Evolutionary conservation across 2,888 invertebrate species (phyloP).

Genomic region (Hemistola chrysoprasaria): DNA sequence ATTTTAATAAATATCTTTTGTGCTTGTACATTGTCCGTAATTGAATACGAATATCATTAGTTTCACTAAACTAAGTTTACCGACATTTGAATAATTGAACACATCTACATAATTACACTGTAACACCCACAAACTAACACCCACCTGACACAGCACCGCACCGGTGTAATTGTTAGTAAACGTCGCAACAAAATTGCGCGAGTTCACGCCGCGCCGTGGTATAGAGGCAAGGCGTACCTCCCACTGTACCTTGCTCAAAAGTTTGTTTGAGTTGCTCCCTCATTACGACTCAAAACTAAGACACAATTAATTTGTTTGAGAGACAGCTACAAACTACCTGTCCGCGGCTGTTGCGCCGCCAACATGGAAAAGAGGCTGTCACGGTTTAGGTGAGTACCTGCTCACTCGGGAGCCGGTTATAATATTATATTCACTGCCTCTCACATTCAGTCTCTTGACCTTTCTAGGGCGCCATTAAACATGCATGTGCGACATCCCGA

Average conservation of each 20-base stretch:
- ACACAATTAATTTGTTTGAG: constrained; percentile 78
- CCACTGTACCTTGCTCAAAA: constrained; percentile 63
- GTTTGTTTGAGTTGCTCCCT: constrained; percentile 65
- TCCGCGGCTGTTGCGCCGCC: constrained; percentile 58
- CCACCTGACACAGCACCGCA: constrained; percentile 12
- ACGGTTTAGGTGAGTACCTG: constrained; percentile 49
- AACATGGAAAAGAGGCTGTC: constrained; percentile 70
- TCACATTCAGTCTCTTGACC: constrained; percentile 73
- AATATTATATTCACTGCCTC: constrained; percentile 73
- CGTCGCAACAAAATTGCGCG: constrained; percentile 50
- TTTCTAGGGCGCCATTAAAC: constrained; percentile 77
- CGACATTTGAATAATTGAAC: too few species aligned
- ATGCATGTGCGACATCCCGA: constrained; percentile 70
- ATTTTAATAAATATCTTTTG: too few species aligned
- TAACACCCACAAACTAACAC: constrained; percentile 14
- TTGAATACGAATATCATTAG: too few species aligned
- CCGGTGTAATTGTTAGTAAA: constrained; percentile 24
- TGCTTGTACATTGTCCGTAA: too few species aligned
- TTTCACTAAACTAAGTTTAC: too few species aligned
- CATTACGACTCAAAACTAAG: constrained; percentile 71
- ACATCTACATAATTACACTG: background rate
- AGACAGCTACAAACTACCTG: constrained; percentile 78
- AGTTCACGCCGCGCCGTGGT: constrained; percentile 53
- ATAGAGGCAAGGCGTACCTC: constrained; percentile 44
- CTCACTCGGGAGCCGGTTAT: constrained; percentile 65